These are phyloP conservation scores for Tinea semifulvella DNA, from an alignment of 2,888 invertebrate species.

Conservation along the genomic window DNA sequence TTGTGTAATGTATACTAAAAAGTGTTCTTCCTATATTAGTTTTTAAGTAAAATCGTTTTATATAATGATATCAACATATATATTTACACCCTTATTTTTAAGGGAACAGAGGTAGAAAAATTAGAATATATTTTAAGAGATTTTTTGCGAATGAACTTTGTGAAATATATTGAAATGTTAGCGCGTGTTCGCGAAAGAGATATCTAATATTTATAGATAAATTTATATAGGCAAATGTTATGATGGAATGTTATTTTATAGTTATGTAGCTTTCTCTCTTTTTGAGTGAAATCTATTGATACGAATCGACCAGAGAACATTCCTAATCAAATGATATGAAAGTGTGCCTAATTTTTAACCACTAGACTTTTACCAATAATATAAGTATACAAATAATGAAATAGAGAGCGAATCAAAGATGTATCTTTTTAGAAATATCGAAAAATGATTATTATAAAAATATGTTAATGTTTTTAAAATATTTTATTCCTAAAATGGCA, in stretches of 20 bases:
- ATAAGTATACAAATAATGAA: slow-evolving; percentile 34
- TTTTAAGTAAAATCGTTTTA: slow-evolving; percentile 7
- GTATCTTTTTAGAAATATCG: slow-evolving; percentile 26
- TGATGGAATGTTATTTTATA: not conserved
- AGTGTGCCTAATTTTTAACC: slow-evolving; percentile 43
- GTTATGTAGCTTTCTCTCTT: not conserved
- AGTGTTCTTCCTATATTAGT: slow-evolving; percentile 13
- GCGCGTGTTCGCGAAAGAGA: not conserved
- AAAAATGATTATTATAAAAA: slow-evolving; percentile 25
- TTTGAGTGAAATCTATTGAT: not conserved
- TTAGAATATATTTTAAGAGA: slow-evolving; percentile 59
- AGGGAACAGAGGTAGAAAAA: not conserved
- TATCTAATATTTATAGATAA: slow-evolving; percentile 3
- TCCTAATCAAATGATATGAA: not conserved
- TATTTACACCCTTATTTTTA: not conserved
- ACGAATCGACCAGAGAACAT: not conserved
- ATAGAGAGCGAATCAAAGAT: slow-evolving; percentile 29
- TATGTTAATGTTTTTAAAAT: slow-evolving; percentile 44
- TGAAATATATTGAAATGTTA: not conserved
- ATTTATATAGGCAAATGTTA: not conserved
- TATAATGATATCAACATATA: not conserved
- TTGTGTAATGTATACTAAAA: slow-evolving; percentile 11
- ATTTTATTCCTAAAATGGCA: slow-evolving; percentile 63
- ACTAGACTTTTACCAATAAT: slow-evolving; percentile 38
- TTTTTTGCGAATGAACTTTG: slow-evolving; percentile 56